Evolutionary conservation across 2,888 invertebrate genomes (phyloP).

Genomic region (Drosophila antonietae): DNA sequence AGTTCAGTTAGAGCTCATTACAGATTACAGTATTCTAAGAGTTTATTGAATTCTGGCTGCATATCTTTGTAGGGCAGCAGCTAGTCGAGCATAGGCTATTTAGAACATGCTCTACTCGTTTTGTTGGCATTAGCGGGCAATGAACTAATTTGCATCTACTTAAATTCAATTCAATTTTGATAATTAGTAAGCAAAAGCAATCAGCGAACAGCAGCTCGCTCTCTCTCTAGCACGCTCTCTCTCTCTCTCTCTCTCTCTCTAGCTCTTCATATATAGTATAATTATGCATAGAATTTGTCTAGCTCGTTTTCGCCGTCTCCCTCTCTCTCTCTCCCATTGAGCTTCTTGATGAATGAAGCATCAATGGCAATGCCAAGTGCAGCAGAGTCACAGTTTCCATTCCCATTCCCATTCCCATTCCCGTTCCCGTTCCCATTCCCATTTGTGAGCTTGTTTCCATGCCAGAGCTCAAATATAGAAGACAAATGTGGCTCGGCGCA

Average conservation of each 20-base stretch:
- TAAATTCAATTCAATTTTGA: slow-evolving; percentile 26
- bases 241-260: neutral
- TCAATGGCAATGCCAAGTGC: slow-evolving; percentile 15
- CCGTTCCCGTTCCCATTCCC: neutral
- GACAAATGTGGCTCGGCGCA: neutral
- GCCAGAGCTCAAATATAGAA: neutral
- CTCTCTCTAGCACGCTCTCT: neutral
- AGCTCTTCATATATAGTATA: neutral
- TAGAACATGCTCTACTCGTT: slow-evolving; percentile 7
- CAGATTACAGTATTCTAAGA: no score
- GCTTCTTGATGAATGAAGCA: slow-evolving; percentile 5
- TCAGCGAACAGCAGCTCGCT: slow-evolving; percentile 8
- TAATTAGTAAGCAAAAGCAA: slow-evolving; percentile 13
- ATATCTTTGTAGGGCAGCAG: neutral
- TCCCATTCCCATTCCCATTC: neutral
- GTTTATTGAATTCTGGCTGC: no score
- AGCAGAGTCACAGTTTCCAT: neutral
- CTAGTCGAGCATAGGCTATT: neutral
- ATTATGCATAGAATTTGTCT: neutral
- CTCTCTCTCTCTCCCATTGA: neutral
- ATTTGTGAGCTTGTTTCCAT: neutral
- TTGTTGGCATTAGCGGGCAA: slow-evolving; percentile 44
- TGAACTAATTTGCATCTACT: slow-evolving; percentile 69
- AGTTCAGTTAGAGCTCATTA: no score
- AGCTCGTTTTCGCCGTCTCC: neutral